These are phyloP conservation scores for Tetragnatha versicolor DNA, from an alignment of 1,140 invertebrate species.

Conservation along the genomic window DNA sequence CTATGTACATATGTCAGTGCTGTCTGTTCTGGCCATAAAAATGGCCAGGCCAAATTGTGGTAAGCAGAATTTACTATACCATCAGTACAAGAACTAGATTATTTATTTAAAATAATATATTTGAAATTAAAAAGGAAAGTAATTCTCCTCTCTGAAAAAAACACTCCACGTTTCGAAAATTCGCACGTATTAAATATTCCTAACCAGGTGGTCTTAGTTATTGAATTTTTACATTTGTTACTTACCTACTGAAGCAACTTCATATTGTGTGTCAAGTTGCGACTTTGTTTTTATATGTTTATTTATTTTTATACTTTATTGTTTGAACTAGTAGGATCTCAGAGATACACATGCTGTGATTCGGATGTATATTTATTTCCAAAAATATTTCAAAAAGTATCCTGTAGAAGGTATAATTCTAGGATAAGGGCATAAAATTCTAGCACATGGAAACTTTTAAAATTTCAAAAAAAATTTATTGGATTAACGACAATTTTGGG, in stretches of 20 bases:
- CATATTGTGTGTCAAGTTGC: slow-evolving; percentile 18
- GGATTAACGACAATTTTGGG: no score
- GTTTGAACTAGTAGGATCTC: neutral
- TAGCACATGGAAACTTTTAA: no score
- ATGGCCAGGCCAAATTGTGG: slow-evolving; percentile 48
- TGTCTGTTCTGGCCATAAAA: slow-evolving; percentile 48
- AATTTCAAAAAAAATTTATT: no score
- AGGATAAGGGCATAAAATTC: no score
- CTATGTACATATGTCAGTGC: slow-evolving; percentile 54
- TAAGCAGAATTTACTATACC: slow-evolving; percentile 51
- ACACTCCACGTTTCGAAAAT: slow-evolving; percentile 8
- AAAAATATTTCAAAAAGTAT: no score
- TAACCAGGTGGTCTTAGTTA: slow-evolving; percentile 38
- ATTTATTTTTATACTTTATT: slow-evolving; percentile 2
- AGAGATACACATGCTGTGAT: slow-evolving; percentile 9
- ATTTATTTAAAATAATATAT: slow-evolving; percentile 40
- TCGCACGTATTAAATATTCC: slow-evolving; percentile 17
- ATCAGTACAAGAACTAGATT: slow-evolving; percentile 47
- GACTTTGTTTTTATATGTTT: slow-evolving; percentile 25
- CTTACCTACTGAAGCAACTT: slow-evolving; percentile 7
- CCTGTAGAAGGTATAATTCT: no score
- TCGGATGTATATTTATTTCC: no score
- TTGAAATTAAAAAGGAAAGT: slow-evolving; percentile 19
- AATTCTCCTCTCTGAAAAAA: slow-evolving; percentile 26
- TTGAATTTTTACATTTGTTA: slow-evolving; percentile 38